Evolutionary conservation across 2,888 invertebrate species (phyloP).

Genomic region (Geotrupes spiniger): DNA sequence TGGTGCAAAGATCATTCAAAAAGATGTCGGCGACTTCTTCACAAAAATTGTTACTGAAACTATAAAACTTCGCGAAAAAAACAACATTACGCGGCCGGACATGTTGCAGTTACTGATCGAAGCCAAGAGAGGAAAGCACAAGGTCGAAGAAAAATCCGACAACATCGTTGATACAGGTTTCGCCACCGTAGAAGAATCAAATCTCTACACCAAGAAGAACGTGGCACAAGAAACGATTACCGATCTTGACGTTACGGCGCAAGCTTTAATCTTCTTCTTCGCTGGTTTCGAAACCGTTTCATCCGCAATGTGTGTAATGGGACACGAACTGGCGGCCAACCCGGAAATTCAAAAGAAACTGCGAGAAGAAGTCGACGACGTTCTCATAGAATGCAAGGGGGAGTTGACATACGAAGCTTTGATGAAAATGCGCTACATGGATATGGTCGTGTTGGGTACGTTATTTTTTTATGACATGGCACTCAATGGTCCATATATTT

Average conservation of each 20-base stretch:
- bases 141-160: conserved; percentile 4
- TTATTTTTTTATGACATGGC: too few relatives aligned
- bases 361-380: conserved; percentile 37
- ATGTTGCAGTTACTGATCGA: conserved; percentile 60
- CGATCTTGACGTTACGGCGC: conserved; percentile 44
- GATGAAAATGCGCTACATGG: conserved; percentile 34
- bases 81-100: conserved; percentile 54
- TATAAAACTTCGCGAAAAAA: conserved; percentile 50
- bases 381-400: conserved; percentile 23
- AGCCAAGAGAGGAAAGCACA: conserved; percentile 31
- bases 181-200: conserved; percentile 27
- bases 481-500: too few relatives aligned
- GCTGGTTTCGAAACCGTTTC: conserved; percentile 54
- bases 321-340: conserved; percentile 52
- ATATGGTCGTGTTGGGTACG: too few relatives aligned
- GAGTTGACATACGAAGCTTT: conserved; percentile 28
- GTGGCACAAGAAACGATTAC: neutral
- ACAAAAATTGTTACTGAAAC: conserved; percentile 37
- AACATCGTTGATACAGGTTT: conserved; percentile 19
- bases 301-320: conserved; percentile 44
- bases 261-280: conserved; percentile 52
- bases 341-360: conserved; percentile 50
- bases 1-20: conserved; percentile 4
- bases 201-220: conserved; percentile 17
- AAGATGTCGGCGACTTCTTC: conserved; percentile 5